Base-by-base conservation (phyloP, 1,140 invertebrate species). In the Agraylea sexmaculata region DNA sequence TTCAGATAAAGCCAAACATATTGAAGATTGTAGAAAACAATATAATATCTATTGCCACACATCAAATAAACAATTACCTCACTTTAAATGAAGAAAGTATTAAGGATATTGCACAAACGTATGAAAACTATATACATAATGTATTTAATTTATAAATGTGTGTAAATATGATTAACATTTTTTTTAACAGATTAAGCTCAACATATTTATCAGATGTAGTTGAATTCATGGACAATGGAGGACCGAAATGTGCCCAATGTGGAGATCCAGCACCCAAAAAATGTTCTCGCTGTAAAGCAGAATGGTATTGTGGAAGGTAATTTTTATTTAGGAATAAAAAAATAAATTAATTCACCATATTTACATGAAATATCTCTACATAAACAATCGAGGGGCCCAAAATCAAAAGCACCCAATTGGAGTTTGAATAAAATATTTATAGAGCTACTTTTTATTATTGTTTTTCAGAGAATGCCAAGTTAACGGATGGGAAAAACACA, bases 221-320 rank as follows among this genome's bases (percentile, higher is more conserved):
- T 3, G 59, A 73, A 32, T 64, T 68, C 3, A 51, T 73, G 37
- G 70, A 73, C 40, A 46, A 55, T 16, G 65, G 68, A 11, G 58
- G 64, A 0, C 56, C 62, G 0, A 63, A 63, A 34, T 75, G 73
- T 45, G 61, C 62, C 2, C 58, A 60, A 34, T 75, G 73, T 42
- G 69, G 66, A 0, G 64, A 71, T 21, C 57, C 53, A 18, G 70
- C 71, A 0, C 59, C 56, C 38, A 70, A 73, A 51, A 63, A 70
- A 43, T 75, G 72, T 49, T 72, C 71, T 0, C 52, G 61, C 16
- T 74, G 73, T 53, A 73, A 71, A 52, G 66, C 56, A 4, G 61
- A 65, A 37, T 74, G 70, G 70, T 75, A 75, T 53, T 75, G 72
- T 51, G 63, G 66, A 29, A 66, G 66, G 66, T 69, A 49, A 45